Base-by-base conservation (phyloP, 1,140 invertebrate species). In the Diachasma alloeum region DNA sequence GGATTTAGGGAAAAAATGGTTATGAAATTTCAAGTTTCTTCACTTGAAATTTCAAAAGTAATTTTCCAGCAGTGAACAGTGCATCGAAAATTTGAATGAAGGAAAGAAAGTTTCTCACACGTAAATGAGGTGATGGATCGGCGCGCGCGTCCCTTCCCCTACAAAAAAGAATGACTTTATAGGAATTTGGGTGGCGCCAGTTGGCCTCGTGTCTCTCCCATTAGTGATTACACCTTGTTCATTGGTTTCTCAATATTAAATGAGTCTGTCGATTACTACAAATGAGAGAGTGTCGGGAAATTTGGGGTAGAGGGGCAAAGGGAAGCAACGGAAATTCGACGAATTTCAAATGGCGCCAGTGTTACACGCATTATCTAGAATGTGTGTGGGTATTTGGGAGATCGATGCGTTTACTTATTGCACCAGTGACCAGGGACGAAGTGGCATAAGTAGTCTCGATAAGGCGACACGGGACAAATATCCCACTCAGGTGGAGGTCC, bases 331-430 rank as follows among this genome's bases (percentile, higher is more conserved):
- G 11, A 63, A 63, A 63, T 63, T 63, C 59, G 59, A 63, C 59
- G 59, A 63, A 63, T 63, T 63, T 63, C 22, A 63, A 63, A 63
- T 26, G 59, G 59, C 59, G 59, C 59, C 59, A 63, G 22, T 19
- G 24, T 63, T 63, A 63, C 59, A 63, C 10, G 59, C 24, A 15
- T 26, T 63, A 63, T 63, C 59, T 63, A 19, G n/a, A 53, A 53
- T 63, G 24, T 63, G 59, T 63, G 24, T 31, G 24, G 11, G 59
- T 63, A 46, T 56, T 37, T n/a, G 59, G 63, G 81, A 81, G 78
- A 84, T 53, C 69, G 78, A 84, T 82, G 78, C 39, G 72, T 85
- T 81, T 76, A 66, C 63, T 84, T 78, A 81, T 82, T 82, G 77
- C 71, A 78, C 73, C 56, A 56, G 44, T 59, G 46, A 72, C 24